phyloP scores from a whole-genome alignment of 2,888 invertebrate species.

The Polia nebulosa region DNA sequence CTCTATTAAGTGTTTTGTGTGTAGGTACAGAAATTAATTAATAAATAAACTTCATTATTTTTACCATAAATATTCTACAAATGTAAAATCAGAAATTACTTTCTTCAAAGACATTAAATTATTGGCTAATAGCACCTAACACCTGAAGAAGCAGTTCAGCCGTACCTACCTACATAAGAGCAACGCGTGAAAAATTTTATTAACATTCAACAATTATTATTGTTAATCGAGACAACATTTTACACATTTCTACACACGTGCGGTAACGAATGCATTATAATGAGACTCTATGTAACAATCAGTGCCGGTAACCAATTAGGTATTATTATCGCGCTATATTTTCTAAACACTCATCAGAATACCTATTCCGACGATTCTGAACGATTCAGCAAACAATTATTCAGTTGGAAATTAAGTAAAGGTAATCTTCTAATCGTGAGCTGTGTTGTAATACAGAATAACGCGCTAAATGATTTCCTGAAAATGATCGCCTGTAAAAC shows the following conservation, averaged over 20 bases:
- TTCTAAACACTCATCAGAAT: conserved; percentile 51
- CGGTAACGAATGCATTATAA: conserved; percentile 61
- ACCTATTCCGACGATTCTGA: conserved; percentile 16
- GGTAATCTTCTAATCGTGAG: conserved; percentile 1
- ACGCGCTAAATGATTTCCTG: conserved; percentile 42
- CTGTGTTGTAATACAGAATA: conserved; percentile 32
- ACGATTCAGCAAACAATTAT: conserved; percentile 5
- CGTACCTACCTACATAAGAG: conserved; percentile 16
- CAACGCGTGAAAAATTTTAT: conserved; percentile 46
- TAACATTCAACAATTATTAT: conserved; percentile 57
- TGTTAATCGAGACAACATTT: conserved; percentile 55
- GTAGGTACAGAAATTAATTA: too few relatives aligned
- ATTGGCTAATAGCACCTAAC: not conserved
- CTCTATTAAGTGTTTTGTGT: too few relatives aligned
- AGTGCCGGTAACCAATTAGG: conserved; percentile 58
- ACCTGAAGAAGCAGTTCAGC: conserved; percentile 10
- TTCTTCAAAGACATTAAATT: conserved; percentile 1
- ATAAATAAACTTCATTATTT: too few relatives aligned
- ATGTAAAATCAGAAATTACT: not conserved
- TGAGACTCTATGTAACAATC: conserved; percentile 57
- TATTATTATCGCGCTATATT: conserved; percentile 50
- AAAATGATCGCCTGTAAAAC: conserved; percentile 74
- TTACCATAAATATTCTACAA: too few relatives aligned
- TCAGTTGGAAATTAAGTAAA: not conserved
- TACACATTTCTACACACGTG: conserved; percentile 46